These are phyloP conservation scores for Ischnus inquisitorius DNA, from an alignment of 2,888 invertebrate genomes.

Conservation along the genomic window DNA sequence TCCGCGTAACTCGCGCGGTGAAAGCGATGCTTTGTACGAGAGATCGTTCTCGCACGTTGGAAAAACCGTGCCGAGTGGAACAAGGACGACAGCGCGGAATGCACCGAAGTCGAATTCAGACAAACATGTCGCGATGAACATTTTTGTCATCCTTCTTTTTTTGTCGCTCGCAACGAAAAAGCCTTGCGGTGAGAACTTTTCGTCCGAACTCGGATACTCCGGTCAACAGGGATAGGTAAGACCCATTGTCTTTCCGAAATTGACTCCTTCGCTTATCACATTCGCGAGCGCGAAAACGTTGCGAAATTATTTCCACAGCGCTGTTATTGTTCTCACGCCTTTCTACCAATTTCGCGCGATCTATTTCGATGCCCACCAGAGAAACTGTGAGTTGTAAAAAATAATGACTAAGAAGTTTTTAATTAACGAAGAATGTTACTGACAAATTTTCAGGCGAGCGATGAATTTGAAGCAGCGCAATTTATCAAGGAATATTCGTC, in stretches of 20 bases:
- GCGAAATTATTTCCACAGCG: background rate
- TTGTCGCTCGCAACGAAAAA: background rate
- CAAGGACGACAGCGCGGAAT: background rate
- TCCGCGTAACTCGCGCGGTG: conserved; percentile 26
- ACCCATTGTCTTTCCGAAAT: background rate
- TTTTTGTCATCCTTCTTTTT: background rate
- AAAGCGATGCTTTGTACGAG: conserved; percentile 35
- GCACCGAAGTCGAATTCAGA: conserved; percentile 16
- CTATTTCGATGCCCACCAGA: background rate
- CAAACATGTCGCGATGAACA: background rate
- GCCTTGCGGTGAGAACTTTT: background rate
- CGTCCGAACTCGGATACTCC: background rate
- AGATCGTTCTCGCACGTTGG: conserved; percentile 39
- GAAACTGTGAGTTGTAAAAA: background rate
- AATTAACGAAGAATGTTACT: background rate
- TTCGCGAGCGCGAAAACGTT: background rate
- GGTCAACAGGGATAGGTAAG: background rate
- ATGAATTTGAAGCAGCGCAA: background rate
- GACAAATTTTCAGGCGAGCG: background rate
- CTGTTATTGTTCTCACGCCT: background rate
- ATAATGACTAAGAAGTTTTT: background rate
- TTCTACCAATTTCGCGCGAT: background rate
- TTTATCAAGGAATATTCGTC: background rate
- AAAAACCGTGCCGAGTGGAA: conserved; percentile 3
- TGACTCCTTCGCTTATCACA: background rate